Base-by-base conservation (phyloP, 2,888 invertebrate genomes). In the Aspidapion aeneum region DNA sequence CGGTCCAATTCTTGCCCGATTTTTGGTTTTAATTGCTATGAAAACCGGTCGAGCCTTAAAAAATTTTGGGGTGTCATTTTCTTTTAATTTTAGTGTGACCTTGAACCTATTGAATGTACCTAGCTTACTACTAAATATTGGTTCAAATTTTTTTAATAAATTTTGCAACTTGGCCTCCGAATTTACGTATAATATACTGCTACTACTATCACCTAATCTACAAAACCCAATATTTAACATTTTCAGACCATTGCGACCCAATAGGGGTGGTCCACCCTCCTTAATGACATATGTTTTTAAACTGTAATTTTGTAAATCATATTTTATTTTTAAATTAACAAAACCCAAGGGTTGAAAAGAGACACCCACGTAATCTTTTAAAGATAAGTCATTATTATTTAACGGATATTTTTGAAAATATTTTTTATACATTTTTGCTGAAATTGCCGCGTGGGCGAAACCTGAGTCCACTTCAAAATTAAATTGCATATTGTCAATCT, bases 41-140 rank as follows among this genome's bases (percentile, higher is more conserved):
- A 64, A 61, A 35, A 63, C 64, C 12, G 68, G 64, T 57, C 68
- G 19, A 1, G 64, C 48, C 35, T 66, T 66, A 21, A 21, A 66
- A 63, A 64, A 68, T 55, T 60, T 66, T 61, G 64, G 67, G 12
- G 49, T 58, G 18, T 59, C 48, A 2, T 48, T 51, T 18, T 63
- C 35, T 58, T 63, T 67, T 20, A 64, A 21, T 17, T 52, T 58
- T 18, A 62, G 55, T 12, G n/a, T 9, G 12, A 62, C 60, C 20
- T 66, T n/a, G 58, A 62, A 66, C 58, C 62, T 66, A 54, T 62
- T 66, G 50, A 66, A 66, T 1, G 58, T 64, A n/a, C 62, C 60
- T 17, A 58, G 2, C 18, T 19, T 35, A 2, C 54, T 20, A 50
- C 61, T 58, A 55, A 64, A 64, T n/a, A n/a, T n/a, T n/a, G n/a